Percentiles rank a stretch among this genome's conserved stretches.
These are phyloP conservation scores for Shargacucullia verbasci DNA, from an alignment of 2,888 invertebrate genomes.

Conservation along the genomic window DNA sequence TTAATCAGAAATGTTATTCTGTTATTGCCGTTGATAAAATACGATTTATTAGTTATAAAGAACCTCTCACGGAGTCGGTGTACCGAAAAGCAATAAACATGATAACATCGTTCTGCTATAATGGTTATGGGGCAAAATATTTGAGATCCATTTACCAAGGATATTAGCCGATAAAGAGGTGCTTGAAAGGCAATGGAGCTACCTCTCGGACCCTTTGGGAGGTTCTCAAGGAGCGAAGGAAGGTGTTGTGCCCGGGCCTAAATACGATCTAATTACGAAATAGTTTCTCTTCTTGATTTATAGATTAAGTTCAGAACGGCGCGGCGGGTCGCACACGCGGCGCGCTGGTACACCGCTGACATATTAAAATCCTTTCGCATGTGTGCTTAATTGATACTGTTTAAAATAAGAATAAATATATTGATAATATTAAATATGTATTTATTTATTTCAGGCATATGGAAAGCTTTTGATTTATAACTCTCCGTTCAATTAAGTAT, in stretches of 20 bases:
- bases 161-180: slow-evolving; percentile 89
- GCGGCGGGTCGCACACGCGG: slow-evolving; percentile 79
- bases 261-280: slow-evolving; percentile 90
- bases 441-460: no score
- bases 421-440: no score
- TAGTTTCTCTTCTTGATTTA: slow-evolving; percentile 90
- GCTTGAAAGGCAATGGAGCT: slow-evolving; percentile 85
- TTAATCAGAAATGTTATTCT: slow-evolving; percentile 40
- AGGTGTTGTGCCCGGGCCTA: slow-evolving; percentile 87
- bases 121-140: slow-evolving; percentile 83
- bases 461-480: no score
- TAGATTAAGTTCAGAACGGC: slow-evolving; percentile 85
- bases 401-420: no score
- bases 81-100: slow-evolving; percentile 78
- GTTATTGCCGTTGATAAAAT: slow-evolving; percentile 44
- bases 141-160: slow-evolving; percentile 86
- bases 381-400: slow-evolving; percentile 56
- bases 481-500: no score
- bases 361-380: slow-evolving; percentile 80
- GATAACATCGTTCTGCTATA: slow-evolving; percentile 78
- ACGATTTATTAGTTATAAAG: slow-evolving; percentile 56
- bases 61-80: slow-evolving; percentile 51
- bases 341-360: slow-evolving; percentile 73
- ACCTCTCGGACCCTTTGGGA: slow-evolving; percentile 85
- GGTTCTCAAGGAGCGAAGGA: slow-evolving; percentile 82